A percentile compares a stretch with the other conserved stretches of the same genome.
Evolutionary conservation across 2,888 invertebrate species (phyloP).

Genomic region (Lasius platythorax): DNA sequence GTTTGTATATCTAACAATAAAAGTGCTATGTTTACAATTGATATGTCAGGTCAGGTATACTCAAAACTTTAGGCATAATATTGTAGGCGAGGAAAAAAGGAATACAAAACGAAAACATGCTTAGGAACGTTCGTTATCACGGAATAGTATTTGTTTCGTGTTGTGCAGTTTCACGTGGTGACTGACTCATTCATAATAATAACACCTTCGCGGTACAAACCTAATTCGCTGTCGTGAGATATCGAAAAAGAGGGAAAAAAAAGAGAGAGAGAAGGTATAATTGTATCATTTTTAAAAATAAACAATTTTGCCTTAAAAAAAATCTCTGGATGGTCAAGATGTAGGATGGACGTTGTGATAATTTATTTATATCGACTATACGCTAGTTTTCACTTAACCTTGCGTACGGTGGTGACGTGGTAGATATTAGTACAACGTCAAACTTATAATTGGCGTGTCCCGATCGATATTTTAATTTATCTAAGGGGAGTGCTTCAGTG

Average conservation of each 20-base stretch:
- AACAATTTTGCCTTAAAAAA: slow-evolving; percentile 2
- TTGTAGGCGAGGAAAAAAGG: background rate
- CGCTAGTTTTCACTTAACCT: slow-evolving; percentile 53
- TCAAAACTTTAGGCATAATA: background rate
- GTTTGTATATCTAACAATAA: background rate
- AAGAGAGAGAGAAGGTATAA: background rate
- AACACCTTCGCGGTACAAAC: background rate
- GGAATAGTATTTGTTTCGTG: background rate
- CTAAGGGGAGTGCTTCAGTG: slow-evolving; percentile 80
- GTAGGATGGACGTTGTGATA: slow-evolving; percentile 12
- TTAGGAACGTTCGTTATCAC: background rate
- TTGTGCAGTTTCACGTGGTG: background rate
- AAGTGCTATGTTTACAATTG: background rate
- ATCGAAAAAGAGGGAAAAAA: background rate
- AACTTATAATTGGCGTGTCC: slow-evolving; percentile 84
- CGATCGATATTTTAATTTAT: slow-evolving; percentile 85
- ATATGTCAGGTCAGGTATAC: background rate
- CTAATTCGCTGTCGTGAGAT: background rate
- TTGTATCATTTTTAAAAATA: background rate
- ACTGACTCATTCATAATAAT: background rate
- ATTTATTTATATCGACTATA: slow-evolving; percentile 59
- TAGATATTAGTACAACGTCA: slow-evolving; percentile 82
- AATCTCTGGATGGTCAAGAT: background rate
- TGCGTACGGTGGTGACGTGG: slow-evolving; percentile 66
- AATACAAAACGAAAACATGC: background rate